Percentiles rank a stretch among this genome's conserved stretches.
These are phyloP conservation scores for Empidonax alnorum DNA, from an alignment of 2,113 vertebrate species.

Conservation along the genomic window DNA sequence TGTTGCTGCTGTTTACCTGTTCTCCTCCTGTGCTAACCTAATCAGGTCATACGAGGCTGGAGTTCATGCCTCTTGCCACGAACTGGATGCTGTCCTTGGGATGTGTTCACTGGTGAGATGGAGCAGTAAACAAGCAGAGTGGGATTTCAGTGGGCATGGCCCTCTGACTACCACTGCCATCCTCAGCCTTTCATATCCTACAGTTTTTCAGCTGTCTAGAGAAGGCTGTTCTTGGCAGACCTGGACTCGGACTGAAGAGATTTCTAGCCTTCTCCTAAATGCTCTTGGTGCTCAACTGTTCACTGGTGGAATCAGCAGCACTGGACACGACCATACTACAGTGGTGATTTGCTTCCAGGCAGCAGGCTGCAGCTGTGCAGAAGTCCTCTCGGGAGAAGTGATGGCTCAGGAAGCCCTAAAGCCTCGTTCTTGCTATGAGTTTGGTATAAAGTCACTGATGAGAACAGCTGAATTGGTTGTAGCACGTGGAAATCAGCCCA, in stretches of 20 bases:
- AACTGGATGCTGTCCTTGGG: background rate
- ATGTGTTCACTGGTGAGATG: background rate
- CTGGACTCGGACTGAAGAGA: accelerated
- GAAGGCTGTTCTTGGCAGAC: background rate
- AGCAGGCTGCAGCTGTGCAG: background rate
- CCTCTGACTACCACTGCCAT: background rate
- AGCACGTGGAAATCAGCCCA: background rate
- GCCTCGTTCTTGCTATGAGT: background rate
- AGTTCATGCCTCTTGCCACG: background rate
- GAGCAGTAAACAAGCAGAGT: background rate
- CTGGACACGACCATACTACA: background rate
- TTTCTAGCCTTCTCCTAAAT: background rate
- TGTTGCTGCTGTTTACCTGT: background rate
- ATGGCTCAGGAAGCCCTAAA: background rate
- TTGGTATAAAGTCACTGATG: background rate
- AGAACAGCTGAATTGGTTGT: background rate
- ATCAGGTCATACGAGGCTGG: background rate
- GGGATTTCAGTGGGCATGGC: background rate
- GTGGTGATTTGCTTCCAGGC: background rate
- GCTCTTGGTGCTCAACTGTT: background rate
- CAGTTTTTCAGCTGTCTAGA: background rate
- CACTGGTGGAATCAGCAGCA: background rate
- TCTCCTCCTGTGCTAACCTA: background rate
- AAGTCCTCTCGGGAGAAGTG: background rate
- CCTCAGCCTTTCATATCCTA: background rate